Evolutionary conservation across 1,140 invertebrate genomes (phyloP), one percentile per base, ranked within the genome.

Genomic region (Heliconius congener): DNA sequence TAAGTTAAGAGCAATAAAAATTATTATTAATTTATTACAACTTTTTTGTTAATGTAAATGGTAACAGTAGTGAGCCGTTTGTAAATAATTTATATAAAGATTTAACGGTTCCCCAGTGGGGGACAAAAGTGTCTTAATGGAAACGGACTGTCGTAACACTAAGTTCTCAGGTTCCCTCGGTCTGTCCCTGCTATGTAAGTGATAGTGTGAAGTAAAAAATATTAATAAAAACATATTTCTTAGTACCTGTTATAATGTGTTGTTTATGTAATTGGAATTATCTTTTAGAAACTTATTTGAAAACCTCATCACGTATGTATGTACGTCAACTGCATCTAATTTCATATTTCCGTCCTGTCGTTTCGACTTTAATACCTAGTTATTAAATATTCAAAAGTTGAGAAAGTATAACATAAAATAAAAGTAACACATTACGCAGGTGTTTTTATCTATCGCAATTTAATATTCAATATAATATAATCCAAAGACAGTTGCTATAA

Each of bases 291-390:
- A 66, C 0, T 30, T 30, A 13, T 66, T 66, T 66, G 30, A 66
- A 27, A 66, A 60, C n/a, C 9, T 66, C 13, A n/a, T 66, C 60
- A 27, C 9, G 60, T 30, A 30, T 30, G n/a, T 30, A 66, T 66
- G 60, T 66, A 66, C 60, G 23, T 66, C 27, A 30, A 66, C 60
- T 66, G 60, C 60, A 66, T 66, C 27, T 66, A 11, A 66, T 66
- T 27, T 66, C 23, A 66, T 66, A 66, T 66, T 27, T 66, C 55
- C n/a, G n/a, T 57, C 27, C 27, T 30, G 60, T 30, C 13, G 11
- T 66, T 30, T 30, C 18, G 23, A 66, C 3, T 66, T 13, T 27
- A 30, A 57, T 23, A 57, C n/a, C 8, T 0, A 27, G 23, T 13
- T 66, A 66, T 27, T 66, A 66, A 66, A 30, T 66, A 66, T 66